Base-by-base conservation (phyloP, 2,888 invertebrate species). In the Mamestra brassicae region DNA sequence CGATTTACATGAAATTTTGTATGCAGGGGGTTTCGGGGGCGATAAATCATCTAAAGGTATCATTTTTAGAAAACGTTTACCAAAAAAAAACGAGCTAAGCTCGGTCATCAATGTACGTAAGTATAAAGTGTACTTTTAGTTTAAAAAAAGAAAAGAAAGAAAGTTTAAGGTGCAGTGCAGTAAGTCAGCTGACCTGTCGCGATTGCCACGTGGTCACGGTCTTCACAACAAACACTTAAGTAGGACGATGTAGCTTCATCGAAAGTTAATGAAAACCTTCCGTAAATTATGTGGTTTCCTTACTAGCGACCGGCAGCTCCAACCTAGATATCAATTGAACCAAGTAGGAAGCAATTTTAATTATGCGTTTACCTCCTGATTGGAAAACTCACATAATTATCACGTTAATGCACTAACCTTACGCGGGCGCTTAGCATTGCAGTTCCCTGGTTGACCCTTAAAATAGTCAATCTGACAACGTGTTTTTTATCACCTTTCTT, bases 281-380 rank as follows among this genome's bases (percentile, higher is more conserved):
- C 47, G 15, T 64, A n/a, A 50, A 64, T 70, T 63, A 58, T 17
- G 50, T 70, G 54, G 50, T 55, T 55, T 71, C 60, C 60, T 36
- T 60, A 72, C 47, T 52, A 52, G 26, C 26, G 38, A 69, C 52
- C 80, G 81, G 72, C 61, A 69, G 61, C 55, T 60, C 50, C 67
- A 77, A 77, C 77, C 81, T 69, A 69, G 42, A 55, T 77, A 66
- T 58, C 45, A 72, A 69, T 55, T 55, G 50, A 81, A 73, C 66
- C 65, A 65, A 62, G 58, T 69, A 80, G 26, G 26, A 26, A 26
- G 26, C 26, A 26, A 26, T 26, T 26, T 26, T 26, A 26, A 26
- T 26, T 26, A 1, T 26, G 26, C 26, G 26, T 26, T 26, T 26
- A 26, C 26, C 26, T 26, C 26, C 36, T 47, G 11, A 34, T 38